Base-by-base conservation (phyloP, 2,888 invertebrate species). In the Hemaris fuciformis region DNA sequence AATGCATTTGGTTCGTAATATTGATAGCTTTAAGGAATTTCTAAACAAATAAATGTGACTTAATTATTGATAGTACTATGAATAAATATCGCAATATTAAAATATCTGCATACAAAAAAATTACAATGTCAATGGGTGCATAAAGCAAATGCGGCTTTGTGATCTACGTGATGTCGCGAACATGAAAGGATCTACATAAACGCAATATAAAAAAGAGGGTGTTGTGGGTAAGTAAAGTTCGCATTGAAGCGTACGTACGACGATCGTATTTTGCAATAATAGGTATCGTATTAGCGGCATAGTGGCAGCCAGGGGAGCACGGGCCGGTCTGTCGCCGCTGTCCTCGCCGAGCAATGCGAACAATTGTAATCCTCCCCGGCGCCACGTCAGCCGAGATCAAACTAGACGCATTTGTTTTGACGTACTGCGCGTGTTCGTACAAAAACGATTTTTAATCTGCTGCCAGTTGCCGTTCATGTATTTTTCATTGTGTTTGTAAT, bases 221-320 rank as follows among this genome's bases (percentile, higher is more conserved):
- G 15, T 13, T 38, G 15, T 53, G 22, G 57, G 23, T 34, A 57
- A 57, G 34, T 23, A 57, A 56, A 57, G 38, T 53, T 53, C 18
- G 38, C 31, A 53, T 41, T 60, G 41, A 53, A 20, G 23, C 25
- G 53, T 25, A 58, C 62, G 57, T 56, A 60, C 18, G 41, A 59
- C 59, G 38, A 60, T 46, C 66, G 43, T 53, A 48, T 53, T 60
- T 60, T 62, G 61, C 65, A 64, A 67, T 71, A 70, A 69, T 68
- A 68, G 67, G 62, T 66, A 68, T 71, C 63, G 66, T 71, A 72
- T 72, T 70, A 71, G 69, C 70, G 67, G 70, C 71, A 66, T 66
- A 27, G 57, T 66, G 68, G 66, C 71, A 71, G 67, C 67, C 71
- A 71, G 66, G 64, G 61, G 62, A 57, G 45, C 25, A 48, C 53